These are phyloP conservation scores for Channa maculata DNA, from an alignment of 2,113 vertebrate genomes.

Conservation along the genomic window DNA sequence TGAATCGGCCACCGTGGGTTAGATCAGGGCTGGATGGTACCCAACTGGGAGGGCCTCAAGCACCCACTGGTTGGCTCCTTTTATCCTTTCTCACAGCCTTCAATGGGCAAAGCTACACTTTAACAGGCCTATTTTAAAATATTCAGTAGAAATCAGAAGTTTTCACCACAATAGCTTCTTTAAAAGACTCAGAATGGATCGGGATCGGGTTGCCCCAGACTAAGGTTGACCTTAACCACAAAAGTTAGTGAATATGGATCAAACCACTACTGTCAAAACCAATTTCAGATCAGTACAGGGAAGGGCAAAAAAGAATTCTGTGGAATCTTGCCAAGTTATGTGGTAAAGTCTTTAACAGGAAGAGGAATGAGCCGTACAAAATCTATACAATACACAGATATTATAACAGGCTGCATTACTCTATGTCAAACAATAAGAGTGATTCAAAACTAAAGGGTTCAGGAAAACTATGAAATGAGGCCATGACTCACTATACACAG, in stretches of 20 bases:
- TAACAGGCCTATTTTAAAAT: slow-evolving; percentile 26
- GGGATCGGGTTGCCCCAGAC: slow-evolving; percentile 35
- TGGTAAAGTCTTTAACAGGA: slow-evolving; percentile 64
- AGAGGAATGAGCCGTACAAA: slow-evolving; percentile 65
- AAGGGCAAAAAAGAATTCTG: slow-evolving; percentile 41
- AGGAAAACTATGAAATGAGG: slow-evolving; percentile 63
- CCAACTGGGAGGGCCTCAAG: slow-evolving; percentile 43
- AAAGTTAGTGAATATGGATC: slow-evolving; percentile 39
- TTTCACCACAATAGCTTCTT: slow-evolving; percentile 40
- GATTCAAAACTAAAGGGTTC: slow-evolving; percentile 63
- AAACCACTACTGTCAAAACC: slow-evolving; percentile 64
- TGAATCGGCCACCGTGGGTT: slow-evolving; percentile 35
- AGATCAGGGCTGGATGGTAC: slow-evolving; percentile 46
- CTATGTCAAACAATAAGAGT: slow-evolving; percentile 68
- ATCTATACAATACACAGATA: slow-evolving; percentile 71
- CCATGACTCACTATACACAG: slow-evolving; percentile 48
- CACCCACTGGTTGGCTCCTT: slow-evolving; percentile 46
- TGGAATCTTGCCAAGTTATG: slow-evolving; percentile 68
- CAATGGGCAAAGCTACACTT: slow-evolving; percentile 53
- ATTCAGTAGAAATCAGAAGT: slow-evolving; percentile 28
- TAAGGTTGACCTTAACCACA: slow-evolving; percentile 44
- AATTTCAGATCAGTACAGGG: slow-evolving; percentile 46
- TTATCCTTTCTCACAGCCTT: slow-evolving; percentile 65
- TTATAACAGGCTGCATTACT: slow-evolving; percentile 55
- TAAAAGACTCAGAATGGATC: slow-evolving; percentile 34